These are phyloP conservation scores for Pseudochromis fuscus DNA, from an alignment of 2,797 vertebrate species.

Conservation along the genomic window DNA sequence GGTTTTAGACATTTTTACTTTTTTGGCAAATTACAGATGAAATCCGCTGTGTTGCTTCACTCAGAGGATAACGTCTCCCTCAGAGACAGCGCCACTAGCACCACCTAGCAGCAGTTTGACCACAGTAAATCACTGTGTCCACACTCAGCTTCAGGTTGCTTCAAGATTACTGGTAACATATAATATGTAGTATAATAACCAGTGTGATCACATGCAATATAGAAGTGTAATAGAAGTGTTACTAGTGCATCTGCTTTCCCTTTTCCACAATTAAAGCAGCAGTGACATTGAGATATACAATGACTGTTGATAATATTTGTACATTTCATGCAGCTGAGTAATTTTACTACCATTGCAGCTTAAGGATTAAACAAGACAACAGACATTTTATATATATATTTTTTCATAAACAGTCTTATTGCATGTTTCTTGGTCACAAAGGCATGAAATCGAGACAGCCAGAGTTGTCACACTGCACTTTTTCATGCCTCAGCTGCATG, in stretches of 20 bases:
- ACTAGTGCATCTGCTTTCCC: not conserved
- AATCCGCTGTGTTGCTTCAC: constrained; percentile 10
- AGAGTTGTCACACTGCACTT: constrained; percentile 21
- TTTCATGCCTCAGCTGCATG: constrained; percentile 10
- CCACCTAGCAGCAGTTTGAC: constrained; percentile 84
- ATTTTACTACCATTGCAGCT: not conserved
- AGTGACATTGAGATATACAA: constrained; percentile 13
- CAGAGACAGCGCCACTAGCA: constrained; percentile 77
- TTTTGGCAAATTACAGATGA: constrained; percentile 16
- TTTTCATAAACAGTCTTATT: constrained; percentile 8
- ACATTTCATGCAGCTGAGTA: not conserved
- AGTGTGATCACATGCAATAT: not conserved
- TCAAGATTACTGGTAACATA: too few relatives aligned
- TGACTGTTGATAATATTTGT: constrained; percentile 9
- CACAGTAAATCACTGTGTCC: constrained; percentile 53
- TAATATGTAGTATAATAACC: too few relatives aligned
- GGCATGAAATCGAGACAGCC: constrained; percentile 26
- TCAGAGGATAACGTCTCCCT: constrained; percentile 23
- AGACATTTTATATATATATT: constrained; percentile 14
- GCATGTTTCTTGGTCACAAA: constrained; percentile 17
- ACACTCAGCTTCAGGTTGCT: constrained; percentile 32
- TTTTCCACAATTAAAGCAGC: constrained; percentile 7
- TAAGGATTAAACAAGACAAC: not conserved
- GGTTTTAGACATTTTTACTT: not conserved
- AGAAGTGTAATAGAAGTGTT: not conserved